phyloP scores from a whole-genome alignment of 2,888 invertebrate species.

The Dorcus hopei region DNA sequence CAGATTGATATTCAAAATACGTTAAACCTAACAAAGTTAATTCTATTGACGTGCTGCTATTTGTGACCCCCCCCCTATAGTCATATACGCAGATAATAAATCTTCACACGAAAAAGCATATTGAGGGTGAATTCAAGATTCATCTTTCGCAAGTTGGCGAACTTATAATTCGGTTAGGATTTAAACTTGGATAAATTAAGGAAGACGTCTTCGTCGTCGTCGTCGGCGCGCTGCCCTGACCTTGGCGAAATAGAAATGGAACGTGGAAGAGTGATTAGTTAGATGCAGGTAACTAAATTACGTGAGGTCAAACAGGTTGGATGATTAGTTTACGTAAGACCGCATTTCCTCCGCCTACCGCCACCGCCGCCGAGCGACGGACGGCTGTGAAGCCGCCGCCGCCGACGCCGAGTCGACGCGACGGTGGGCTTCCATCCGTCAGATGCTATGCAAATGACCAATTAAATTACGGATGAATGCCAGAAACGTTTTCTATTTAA shows the following conservation, averaged over 20 bases:
- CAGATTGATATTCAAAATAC: too few species aligned
- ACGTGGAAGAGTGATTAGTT: slow-evolving; percentile 24
- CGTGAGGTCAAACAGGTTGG: slow-evolving; percentile 49
- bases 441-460: slow-evolving; percentile 3
- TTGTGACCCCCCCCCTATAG: too few species aligned
- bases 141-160: too few species aligned
- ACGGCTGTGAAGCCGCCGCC: slow-evolving; percentile 1
- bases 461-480: slow-evolving; percentile 6
- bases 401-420: slow-evolving; percentile 18
- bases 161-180: too few species aligned
- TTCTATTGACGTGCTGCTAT: too few species aligned
- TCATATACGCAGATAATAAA: too few species aligned
- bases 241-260: slow-evolving; percentile 17
- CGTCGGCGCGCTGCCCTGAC: neutral
- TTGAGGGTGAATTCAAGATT: too few species aligned
- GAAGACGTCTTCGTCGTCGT: too few species aligned
- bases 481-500: neutral
- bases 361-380: slow-evolving; percentile 25
- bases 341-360: slow-evolving; percentile 40
- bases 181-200: too few species aligned
- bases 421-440: slow-evolving; percentile 1
- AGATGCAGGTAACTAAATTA: slow-evolving; percentile 47
- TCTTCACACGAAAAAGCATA: too few species aligned
- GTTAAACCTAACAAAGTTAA: too few species aligned
- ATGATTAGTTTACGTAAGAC: slow-evolving; percentile 48